These are phyloP conservation scores for Euclidia mi DNA, from an alignment of 2,888 invertebrate species.

Conservation along the genomic window DNA sequence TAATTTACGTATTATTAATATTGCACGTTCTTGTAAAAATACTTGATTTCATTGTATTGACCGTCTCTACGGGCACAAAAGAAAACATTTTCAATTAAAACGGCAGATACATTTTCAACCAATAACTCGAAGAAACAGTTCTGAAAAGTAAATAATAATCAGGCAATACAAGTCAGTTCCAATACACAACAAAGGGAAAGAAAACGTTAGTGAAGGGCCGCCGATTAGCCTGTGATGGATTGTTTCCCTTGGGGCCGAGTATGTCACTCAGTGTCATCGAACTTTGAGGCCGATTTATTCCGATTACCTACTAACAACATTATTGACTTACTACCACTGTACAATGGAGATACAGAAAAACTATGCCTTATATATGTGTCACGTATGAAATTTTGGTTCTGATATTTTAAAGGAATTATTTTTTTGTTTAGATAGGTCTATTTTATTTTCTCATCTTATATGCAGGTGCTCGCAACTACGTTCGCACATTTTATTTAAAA, in stretches of 20 bases:
- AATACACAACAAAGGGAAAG: slow-evolving; percentile 59
- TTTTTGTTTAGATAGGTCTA: too few species aligned
- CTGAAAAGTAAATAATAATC: slow-evolving; percentile 42
- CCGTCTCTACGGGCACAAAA: too few species aligned
- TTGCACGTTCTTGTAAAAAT: too few species aligned
- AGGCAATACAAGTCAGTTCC: slow-evolving; percentile 46
- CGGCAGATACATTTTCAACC: too few species aligned
- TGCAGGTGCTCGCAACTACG: too few species aligned
- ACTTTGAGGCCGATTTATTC: slow-evolving; percentile 55
- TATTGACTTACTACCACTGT: slow-evolving; percentile 15
- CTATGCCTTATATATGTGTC: not conserved
- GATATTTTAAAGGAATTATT: too few species aligned
- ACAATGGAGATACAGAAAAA: not conserved
- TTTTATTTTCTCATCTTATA: too few species aligned
- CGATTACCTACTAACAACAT: slow-evolving; percentile 39
- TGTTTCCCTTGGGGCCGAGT: slow-evolving; percentile 58
- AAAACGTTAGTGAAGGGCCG: slow-evolving; percentile 62
- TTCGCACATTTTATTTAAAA: too few species aligned
- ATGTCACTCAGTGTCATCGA: slow-evolving; percentile 70
- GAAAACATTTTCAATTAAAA: too few species aligned
- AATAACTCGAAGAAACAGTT: slow-evolving; percentile 11
- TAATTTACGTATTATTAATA: too few species aligned
- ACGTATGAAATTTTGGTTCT: too few species aligned
- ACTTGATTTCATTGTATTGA: too few species aligned
- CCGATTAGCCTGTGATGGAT: slow-evolving; percentile 69